Percentiles rank a stretch among this genome's conserved stretches.
Conservation (phyloP, 2,113 vertebrate genomes). For the Xerus inauris region DNA sequence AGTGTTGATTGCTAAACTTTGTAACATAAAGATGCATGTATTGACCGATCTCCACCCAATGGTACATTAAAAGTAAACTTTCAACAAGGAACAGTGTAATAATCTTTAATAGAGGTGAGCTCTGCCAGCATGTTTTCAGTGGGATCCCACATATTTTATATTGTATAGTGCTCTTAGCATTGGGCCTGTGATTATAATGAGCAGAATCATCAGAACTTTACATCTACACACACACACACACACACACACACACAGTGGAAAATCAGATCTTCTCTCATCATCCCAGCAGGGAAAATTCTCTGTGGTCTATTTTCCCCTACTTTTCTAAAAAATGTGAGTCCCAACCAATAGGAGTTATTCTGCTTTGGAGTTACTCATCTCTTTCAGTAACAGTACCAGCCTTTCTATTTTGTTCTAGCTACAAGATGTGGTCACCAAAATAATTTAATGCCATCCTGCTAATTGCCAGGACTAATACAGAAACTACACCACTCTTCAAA, state of each 20-base stretch:
- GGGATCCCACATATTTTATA: not conserved
- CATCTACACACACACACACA: not conserved
- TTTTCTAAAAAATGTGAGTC: constrained; percentile 19
- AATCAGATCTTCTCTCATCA: not conserved
- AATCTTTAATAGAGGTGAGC: not conserved
- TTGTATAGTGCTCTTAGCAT: not conserved
- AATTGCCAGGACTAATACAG: constrained; percentile 71
- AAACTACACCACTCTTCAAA: constrained; percentile 64
- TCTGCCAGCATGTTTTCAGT: not conserved
- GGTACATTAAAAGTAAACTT: not conserved
- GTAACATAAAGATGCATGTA: not conserved
- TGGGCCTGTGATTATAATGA: not conserved
- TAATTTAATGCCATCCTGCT: constrained; percentile 71
- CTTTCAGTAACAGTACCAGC: not conserved
- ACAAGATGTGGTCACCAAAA: constrained; percentile 7
- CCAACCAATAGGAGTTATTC: not conserved
- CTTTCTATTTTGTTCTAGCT: constrained; percentile 52
- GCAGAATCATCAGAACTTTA: not conserved
- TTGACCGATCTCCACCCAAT: not conserved
- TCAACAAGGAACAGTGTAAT: not conserved
- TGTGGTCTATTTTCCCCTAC: not conserved
- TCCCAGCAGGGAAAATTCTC: not conserved
- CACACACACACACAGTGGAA: not conserved
- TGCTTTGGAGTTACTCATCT: constrained; percentile 35
- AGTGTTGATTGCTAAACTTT: not conserved